Percentiles rank a stretch among this genome's conserved stretches.
Conservation (phyloP, 2,797 vertebrate species). For the Scolopax rusticola region DNA sequence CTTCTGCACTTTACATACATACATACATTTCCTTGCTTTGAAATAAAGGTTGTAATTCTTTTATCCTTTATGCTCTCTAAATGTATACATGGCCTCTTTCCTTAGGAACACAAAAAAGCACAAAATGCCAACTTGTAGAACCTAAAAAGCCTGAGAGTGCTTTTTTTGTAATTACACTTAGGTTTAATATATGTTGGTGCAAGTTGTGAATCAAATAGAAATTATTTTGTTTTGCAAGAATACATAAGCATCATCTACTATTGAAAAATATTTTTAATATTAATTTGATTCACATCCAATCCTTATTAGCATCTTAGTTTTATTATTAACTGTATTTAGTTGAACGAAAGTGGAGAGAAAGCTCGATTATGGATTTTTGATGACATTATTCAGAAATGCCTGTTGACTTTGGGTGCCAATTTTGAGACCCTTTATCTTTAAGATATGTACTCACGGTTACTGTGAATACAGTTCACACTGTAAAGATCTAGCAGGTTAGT, state of each 20-base stretch:
- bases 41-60: neutral
- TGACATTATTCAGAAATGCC: neutral
- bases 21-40: neutral
- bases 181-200: neutral
- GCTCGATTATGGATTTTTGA: neutral
- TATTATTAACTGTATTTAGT: neutral
- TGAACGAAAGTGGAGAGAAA: neutral
- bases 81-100: neutral
- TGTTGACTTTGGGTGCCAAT: neutral
- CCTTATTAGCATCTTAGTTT: neutral
- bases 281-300: neutral
- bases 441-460: neutral
- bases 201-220: neutral
- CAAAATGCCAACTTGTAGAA: neutral
- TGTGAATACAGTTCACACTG: neutral
- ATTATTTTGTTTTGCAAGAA: neutral
- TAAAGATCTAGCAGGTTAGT: neutral
- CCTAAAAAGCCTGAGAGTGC: neutral
- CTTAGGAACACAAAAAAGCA: neutral
- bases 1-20: neutral
- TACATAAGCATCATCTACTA: neutral
- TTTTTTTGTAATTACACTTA: neutral
- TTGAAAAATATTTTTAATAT: neutral
- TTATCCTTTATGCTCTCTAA: neutral
- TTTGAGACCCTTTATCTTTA: neutral